Base-by-base conservation (phyloP, 35 echinoderm and acorn worm genomes). In the Apostichopus japonicus region DNA sequence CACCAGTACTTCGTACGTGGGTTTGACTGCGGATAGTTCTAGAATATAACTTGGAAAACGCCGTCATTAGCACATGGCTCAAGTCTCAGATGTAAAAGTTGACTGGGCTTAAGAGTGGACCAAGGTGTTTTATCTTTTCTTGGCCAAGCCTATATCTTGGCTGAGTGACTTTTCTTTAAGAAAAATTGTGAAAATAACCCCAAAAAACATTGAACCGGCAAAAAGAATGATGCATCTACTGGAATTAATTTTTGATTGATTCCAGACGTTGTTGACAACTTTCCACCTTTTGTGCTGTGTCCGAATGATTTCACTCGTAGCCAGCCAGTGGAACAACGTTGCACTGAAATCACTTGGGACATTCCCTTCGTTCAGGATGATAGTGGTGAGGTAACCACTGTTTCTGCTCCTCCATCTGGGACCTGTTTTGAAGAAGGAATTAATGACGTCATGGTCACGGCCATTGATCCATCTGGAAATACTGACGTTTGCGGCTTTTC, bases 391-490 rank as follows among this genome's bases (percentile, higher is more conserved):
- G 90, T 91, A 1, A 56, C 76, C 1, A 22, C 54, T 19, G 25
- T 76, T 2, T 77, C 90, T n/a, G 11, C 56, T 19, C 76, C 76
- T 17, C 72, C 71, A n/a, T 79, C 90, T 22, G 90, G 90, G 53
- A 91, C 14, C 16, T 91, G 90, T 24, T 79, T 91, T 8, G 5
- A 21, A n/a, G 25, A 33, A 23, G 90, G 90, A 61, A 22, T 77
- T 17, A 91, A 72, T 0, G 5, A 78, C 19, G 76, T 91, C 2
- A 56, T 91, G 54, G 52, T 78, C 8, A 78, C 90, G 23, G 71
- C 76, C 5, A 53, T 27, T 10, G 90, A 91, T 59, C 72, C 90
- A 4, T 91, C 90, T 19, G 90, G 90, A 79, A 91, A 91, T 5
- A 77, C 77, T 13, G 72, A 55, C 11, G 54, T 79, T 6, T 91